Evolutionary conservation across 1,140 invertebrate genomes (phyloP).

Genomic region (Octopus sinensis): DNA sequence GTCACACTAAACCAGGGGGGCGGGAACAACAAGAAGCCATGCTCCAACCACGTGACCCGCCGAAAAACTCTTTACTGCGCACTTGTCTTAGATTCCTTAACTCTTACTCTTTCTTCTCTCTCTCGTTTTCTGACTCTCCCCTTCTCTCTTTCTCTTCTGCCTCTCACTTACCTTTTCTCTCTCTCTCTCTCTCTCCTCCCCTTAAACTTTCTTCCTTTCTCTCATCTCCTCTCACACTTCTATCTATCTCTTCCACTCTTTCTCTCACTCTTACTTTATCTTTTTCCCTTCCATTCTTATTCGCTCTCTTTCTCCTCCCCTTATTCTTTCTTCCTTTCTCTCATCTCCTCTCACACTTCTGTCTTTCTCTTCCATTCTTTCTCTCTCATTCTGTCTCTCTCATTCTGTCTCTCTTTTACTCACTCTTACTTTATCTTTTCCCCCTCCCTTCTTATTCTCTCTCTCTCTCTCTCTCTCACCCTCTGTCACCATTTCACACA

Average conservation of each 20-base stretch:
- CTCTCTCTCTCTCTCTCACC: conserved; percentile 6
- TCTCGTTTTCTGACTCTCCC: conserved; percentile 10
- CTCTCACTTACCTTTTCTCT: background rate
- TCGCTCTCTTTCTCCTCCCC: too few species aligned
- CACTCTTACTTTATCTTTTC: background rate
- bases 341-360: too few species aligned
- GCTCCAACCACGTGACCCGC: background rate
- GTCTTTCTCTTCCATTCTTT: background rate
- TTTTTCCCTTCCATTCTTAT: background rate
- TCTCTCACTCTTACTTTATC: background rate
- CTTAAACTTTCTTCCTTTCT: too few species aligned
- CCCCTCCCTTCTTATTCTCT: background rate
- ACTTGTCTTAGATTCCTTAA: background rate
- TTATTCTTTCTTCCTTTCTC: too few species aligned
- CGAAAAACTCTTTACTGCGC: background rate
- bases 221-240: too few species aligned
- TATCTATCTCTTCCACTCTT: background rate
- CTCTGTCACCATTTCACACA: conserved; percentile 1
- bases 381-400: too few species aligned
- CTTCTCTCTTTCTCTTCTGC: background rate
- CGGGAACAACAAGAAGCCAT: background rate
- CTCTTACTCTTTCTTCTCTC: conserved; percentile 3
- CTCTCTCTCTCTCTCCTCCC: too few species aligned
- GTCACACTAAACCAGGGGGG: background rate
- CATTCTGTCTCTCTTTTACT: too few species aligned